Evolutionary conservation across 1,140 invertebrate species (phyloP).

Genomic region (Tetragnatha versicolor): DNA sequence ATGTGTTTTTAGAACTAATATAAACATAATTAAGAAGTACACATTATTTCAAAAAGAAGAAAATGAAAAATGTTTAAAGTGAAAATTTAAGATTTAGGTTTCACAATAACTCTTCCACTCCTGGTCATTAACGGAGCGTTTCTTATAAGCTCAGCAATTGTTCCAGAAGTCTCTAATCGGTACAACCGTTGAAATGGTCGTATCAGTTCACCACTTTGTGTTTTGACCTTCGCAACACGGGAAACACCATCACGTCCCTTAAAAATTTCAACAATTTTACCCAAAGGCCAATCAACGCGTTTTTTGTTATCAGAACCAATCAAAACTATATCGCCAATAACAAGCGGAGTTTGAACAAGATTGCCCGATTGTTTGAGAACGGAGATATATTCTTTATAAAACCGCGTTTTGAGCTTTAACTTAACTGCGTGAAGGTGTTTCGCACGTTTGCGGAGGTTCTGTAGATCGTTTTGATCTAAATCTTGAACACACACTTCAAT

Average conservation of each 20-base stretch:
- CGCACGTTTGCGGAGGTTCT: not conserved
- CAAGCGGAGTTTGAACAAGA: not conserved
- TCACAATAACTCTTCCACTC: too few relatives aligned
- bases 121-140: too few relatives aligned
- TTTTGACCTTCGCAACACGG: not conserved
- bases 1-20: too few relatives aligned
- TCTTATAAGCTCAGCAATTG: not conserved
- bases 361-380: not conserved
- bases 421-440: not conserved
- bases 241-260: not conserved
- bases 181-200: constrained; percentile 1
- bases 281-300: constrained; percentile 3
- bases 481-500: not conserved
- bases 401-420: not conserved
- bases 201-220: not conserved
- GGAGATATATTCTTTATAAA: not conserved
- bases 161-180: not conserved
- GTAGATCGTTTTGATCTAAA: not conserved
- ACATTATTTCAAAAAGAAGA: too few relatives aligned
- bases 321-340: not conserved
- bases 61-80: too few relatives aligned
- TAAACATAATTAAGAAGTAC: too few relatives aligned
- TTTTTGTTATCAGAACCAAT: not conserved
- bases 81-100: too few relatives aligned
- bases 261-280: not conserved